Evolutionary conservation across 2,113 vertebrate species (phyloP).

Genomic region (Grantiella picta): DNA sequence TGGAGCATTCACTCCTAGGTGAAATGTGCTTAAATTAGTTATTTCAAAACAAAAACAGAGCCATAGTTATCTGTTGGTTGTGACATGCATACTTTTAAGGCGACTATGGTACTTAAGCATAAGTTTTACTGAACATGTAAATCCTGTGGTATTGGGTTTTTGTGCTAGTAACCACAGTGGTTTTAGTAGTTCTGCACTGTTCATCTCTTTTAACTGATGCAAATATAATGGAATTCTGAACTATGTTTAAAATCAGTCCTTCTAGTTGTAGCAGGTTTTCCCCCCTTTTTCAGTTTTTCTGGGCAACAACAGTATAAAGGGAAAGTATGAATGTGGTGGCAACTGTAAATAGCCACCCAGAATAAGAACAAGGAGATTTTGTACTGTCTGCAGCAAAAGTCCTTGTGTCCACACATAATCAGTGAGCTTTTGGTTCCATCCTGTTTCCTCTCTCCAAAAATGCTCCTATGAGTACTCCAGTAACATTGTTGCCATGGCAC

Average conservation of each 20-base stretch:
- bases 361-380: background rate
- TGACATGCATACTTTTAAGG: background rate
- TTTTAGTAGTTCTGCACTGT: background rate
- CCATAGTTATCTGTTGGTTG: background rate
- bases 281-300: background rate
- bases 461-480: background rate
- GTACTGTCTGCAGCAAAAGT: background rate
- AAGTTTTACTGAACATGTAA: background rate
- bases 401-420: background rate
- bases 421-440: background rate
- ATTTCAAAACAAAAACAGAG: background rate
- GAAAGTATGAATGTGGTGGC: background rate
- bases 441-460: background rate
- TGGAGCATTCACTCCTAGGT: background rate
- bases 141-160: background rate
- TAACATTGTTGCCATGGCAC: conserved; percentile 38
- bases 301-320: background rate
- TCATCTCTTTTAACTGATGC: background rate
- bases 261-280: background rate
- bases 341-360: background rate
- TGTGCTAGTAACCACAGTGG: background rate
- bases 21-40: background rate
- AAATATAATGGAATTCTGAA: background rate
- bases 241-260: background rate
- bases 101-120: background rate